These are phyloP conservation scores for Drosophila auraria DNA, from an alignment of 1,140 invertebrate genomes.

Conservation along the genomic window DNA sequence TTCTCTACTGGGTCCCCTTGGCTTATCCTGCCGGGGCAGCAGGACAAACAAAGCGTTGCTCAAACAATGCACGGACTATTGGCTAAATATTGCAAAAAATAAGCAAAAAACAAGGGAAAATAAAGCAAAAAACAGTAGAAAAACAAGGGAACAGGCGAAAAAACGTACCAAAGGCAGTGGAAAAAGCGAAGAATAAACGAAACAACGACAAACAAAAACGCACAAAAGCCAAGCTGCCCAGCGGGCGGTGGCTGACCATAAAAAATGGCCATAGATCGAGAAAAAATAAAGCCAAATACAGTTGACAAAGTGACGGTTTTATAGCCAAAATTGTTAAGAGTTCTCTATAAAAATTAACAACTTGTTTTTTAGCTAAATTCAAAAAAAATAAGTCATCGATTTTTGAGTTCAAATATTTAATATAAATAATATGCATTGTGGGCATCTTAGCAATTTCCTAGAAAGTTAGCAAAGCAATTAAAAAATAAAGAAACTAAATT, in stretches of 20 bases:
- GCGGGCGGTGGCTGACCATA: slow-evolving; percentile 40
- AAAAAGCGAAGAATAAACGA: slow-evolving; percentile 17
- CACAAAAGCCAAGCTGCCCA: slow-evolving; percentile 17
- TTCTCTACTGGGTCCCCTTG: background rate
- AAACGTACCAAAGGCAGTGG: background rate
- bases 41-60: slow-evolving; percentile 66
- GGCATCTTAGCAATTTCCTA: no score
- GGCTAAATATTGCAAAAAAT: slow-evolving; percentile 74
- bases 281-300: background rate
- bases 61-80: slow-evolving; percentile 74
- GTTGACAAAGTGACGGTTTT: background rate
- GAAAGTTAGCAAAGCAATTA: no score
- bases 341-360: background rate
- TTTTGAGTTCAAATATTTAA: no score
- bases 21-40: slow-evolving; percentile 35
- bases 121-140: slow-evolving; percentile 4
- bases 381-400: no score
- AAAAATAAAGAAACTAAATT: background rate
- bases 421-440: no score
- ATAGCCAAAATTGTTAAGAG: background rate
- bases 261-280: slow-evolving; percentile 26
- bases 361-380: background rate
- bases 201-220: slow-evolving; percentile 23
- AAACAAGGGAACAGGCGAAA: slow-evolving; percentile 5
- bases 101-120: slow-evolving; percentile 6